A percentile compares a stretch with the other conserved stretches of the same genome.
Evolutionary conservation across 1,140 invertebrate genomes (phyloP).

Genomic region (Drosophila azteca): DNA sequence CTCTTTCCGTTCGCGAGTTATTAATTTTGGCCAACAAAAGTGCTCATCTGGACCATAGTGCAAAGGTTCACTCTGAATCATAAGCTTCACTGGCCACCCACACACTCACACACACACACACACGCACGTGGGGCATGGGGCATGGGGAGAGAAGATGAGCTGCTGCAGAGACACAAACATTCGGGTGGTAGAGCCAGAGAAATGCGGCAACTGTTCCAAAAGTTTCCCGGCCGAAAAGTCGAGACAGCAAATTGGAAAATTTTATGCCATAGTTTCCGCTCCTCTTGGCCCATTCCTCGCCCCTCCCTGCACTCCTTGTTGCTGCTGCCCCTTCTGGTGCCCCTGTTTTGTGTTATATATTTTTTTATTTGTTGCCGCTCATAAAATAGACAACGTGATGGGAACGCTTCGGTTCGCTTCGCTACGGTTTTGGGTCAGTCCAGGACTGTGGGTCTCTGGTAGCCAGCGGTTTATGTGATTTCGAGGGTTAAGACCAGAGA

Average conservation of each 20-base stretch:
- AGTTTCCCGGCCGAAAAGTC: slow-evolving; percentile 68
- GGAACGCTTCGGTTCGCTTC: slow-evolving; percentile 13
- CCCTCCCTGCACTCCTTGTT: not conserved
- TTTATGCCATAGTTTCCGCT: slow-evolving; percentile 74
- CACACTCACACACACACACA: slow-evolving; percentile 7
- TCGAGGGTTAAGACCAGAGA: no score
- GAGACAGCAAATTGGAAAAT: slow-evolving; percentile 76
- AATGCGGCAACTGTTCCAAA: slow-evolving; percentile 41
- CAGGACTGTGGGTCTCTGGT: no score
- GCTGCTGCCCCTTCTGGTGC: not conserved
- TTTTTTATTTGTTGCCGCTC: slow-evolving; percentile 30
- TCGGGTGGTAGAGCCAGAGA: not conserved
- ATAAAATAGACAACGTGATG: slow-evolving; percentile 47
- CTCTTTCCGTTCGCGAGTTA: no score
- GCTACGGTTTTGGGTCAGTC: not conserved
- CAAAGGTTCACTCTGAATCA: slow-evolving; percentile 32
- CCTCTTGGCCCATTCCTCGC: slow-evolving; percentile 31
- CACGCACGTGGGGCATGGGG: not conserved
- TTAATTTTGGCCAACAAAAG: no score
- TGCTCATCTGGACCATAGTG: no score
- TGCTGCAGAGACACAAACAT: no score
- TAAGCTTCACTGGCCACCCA: slow-evolving; percentile 38
- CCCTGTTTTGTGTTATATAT: slow-evolving; percentile 10
- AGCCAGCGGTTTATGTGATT: no score
- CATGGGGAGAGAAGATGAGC: no score